A percentile compares a stretch with the other conserved stretches of the same genome.
These are phyloP conservation scores for Ameiurus melas DNA, from an alignment of 2,113 vertebrate genomes.

Conservation along the genomic window DNA sequence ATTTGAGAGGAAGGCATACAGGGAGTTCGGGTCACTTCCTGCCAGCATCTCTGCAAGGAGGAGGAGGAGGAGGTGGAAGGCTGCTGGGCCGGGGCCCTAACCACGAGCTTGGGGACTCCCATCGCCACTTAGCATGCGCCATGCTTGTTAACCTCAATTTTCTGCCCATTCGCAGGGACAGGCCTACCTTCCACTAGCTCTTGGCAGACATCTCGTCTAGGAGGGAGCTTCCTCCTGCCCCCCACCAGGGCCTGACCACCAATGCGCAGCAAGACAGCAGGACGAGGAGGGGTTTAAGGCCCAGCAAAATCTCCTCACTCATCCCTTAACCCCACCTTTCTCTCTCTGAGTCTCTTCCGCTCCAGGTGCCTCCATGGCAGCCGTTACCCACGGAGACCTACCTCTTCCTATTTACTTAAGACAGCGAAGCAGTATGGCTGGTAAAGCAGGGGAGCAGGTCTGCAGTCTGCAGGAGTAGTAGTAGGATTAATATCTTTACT, in stretches of 20 bases:
- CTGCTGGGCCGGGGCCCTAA: conserved; percentile 66
- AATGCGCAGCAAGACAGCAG: conserved; percentile 53
- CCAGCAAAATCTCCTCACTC: conserved; percentile 53
- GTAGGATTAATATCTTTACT: conserved; percentile 58
- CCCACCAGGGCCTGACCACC: conserved; percentile 65
- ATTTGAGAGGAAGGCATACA: conserved; percentile 33
- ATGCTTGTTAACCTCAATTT: conserved; percentile 78
- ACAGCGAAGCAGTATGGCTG: conserved; percentile 56
- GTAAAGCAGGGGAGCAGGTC: conserved; percentile 60
- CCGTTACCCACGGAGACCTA: conserved; percentile 62
- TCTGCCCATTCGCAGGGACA: conserved; percentile 66
- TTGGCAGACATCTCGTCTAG: conserved; percentile 62
- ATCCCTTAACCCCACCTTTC: conserved; percentile 53
- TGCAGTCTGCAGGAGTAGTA: conserved; percentile 56
- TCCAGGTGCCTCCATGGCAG: conserved; percentile 70
- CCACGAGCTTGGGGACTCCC: conserved; percentile 69
- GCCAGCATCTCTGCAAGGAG: conserved; percentile 33
- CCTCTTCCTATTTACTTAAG: conserved; percentile 62
- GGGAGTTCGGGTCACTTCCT: conserved; percentile 41
- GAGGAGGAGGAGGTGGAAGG: conserved; percentile 50
- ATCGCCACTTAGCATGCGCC: conserved; percentile 70
- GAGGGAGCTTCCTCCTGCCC: conserved; percentile 44
- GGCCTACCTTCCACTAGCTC: conserved; percentile 63
- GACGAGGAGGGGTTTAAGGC: conserved; percentile 12
- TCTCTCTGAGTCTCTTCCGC: conserved; percentile 55